Evolutionary conservation across 2,888 invertebrate genomes (phyloP), one percentile per base, ranked within the genome.

Genomic region (Ptychoptera contaminata): DNA sequence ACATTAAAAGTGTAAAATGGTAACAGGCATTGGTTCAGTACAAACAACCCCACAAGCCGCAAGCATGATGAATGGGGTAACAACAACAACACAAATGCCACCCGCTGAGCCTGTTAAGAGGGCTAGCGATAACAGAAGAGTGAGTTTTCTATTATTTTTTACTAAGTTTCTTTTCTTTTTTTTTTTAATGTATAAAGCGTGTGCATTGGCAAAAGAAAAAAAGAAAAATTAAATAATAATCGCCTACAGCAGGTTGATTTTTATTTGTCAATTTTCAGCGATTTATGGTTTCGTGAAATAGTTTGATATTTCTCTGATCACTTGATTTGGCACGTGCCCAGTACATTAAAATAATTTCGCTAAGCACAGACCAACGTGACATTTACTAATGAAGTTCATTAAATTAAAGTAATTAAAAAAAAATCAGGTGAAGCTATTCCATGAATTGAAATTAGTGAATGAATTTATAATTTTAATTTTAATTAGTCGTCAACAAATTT

Each of bases 1-100:
- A 40, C 23, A 40, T 15, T 40, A 31, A 40, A 40, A 40, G 30
- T 45, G 40, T n/a, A 47, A 43, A 54, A 65, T 65, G 64, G 64
- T 65, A 55, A 64, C 64, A 54, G 65, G 64, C 56, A 59, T 63
- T 46, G 57, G 59, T 47, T 53, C 57, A 46, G 51, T 55, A 47
- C 59, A 55, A 53, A 58, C 55, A 53, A 59, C 64, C 58, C 58
- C 55, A 46, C 55, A 37, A 40, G 40, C 44, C 31, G 37, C 59
- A 51, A 62, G 58, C 50, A 56, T 58, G 42, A 52, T 31, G 14
- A 32, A 40, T 40, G 31, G 16, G 7, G 32, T 40, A 32, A 10
- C 14, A 15, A 40, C 29, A 30, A 14, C 40, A 16, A 23, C 23
- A 40, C 40, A 40, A 15, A 40, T 29, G 6, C 29, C 40, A 16